phyloP scores from a whole-genome alignment of 2,113 vertebrate species.

The Myiagra hebetior region DNA sequence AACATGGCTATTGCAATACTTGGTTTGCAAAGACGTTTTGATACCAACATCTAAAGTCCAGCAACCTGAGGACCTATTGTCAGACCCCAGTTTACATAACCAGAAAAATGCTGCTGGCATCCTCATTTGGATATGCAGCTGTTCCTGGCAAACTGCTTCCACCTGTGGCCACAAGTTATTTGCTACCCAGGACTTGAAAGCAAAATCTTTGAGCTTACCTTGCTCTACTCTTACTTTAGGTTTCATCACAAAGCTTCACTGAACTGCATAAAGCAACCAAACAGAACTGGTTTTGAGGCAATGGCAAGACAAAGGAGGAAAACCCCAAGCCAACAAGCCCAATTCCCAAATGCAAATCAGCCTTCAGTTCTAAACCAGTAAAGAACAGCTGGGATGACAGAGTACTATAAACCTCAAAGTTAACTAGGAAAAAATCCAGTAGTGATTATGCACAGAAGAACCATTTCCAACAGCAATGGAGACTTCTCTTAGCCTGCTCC shows the following conservation, averaged over 20 bases:
- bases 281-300: not conserved
- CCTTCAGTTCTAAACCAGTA: not conserved
- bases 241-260: not conserved
- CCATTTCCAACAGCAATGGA: not conserved
- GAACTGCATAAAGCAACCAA: not conserved
- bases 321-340: not conserved
- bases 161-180: accelerated
- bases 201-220: not conserved
- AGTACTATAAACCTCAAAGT: not conserved
- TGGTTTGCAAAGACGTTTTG: not conserved
- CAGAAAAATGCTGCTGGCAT: not conserved
- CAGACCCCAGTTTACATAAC: not conserved
- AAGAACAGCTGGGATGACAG: not conserved
- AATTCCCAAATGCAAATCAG: not conserved
- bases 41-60: not conserved
- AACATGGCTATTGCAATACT: not conserved
- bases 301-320: not conserved
- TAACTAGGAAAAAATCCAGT: not conserved
- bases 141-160: not conserved
- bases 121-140: not conserved
- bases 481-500: not conserved
- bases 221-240: not conserved
- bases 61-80: not conserved
- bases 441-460: not conserved
- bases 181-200: not conserved